These are phyloP conservation scores for Corydoras sp. DNA, from an alignment of 2,113 vertebrate species.

Conservation along the genomic window DNA sequence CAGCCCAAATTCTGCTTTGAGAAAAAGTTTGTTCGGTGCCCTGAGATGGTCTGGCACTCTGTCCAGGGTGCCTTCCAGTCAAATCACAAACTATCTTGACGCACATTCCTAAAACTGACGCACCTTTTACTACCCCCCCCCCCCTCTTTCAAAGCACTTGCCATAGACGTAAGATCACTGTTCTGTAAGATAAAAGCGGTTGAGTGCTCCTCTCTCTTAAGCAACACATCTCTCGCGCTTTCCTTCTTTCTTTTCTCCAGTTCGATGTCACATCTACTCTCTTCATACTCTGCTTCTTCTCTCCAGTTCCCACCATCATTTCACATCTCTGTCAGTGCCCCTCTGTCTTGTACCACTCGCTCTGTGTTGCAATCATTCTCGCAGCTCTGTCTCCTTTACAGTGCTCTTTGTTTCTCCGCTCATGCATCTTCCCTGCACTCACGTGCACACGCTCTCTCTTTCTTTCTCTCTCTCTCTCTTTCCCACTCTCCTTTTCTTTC, in stretches of 20 bases:
- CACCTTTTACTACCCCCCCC: not conserved
- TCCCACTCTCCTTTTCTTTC: slow-evolving; percentile 11
- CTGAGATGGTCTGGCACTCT: no score
- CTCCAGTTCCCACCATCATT: slow-evolving; percentile 15
- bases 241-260: not conserved
- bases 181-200: slow-evolving; percentile 13
- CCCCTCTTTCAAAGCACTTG: not conserved
- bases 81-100: not conserved
- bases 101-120: not conserved
- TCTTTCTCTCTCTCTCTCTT: slow-evolving; percentile 16
- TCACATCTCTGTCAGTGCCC: slow-evolving; percentile 24
- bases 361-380: slow-evolving; percentile 17
- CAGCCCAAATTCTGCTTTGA: no score
- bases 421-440: not conserved
- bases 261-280: not conserved
- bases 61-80: no score
- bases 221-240: slow-evolving; percentile 12
- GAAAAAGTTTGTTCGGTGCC: no score
- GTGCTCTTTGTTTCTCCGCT: slow-evolving; percentile 21
- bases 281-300: not conserved
- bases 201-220: slow-evolving; percentile 8
- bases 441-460: not conserved
- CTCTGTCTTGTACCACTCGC: slow-evolving; percentile 12
- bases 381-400: slow-evolving; percentile 25
- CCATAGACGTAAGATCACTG: not conserved